Conservation (phyloP, 2,113 vertebrate genomes). For the Grallaria varia region DNA sequence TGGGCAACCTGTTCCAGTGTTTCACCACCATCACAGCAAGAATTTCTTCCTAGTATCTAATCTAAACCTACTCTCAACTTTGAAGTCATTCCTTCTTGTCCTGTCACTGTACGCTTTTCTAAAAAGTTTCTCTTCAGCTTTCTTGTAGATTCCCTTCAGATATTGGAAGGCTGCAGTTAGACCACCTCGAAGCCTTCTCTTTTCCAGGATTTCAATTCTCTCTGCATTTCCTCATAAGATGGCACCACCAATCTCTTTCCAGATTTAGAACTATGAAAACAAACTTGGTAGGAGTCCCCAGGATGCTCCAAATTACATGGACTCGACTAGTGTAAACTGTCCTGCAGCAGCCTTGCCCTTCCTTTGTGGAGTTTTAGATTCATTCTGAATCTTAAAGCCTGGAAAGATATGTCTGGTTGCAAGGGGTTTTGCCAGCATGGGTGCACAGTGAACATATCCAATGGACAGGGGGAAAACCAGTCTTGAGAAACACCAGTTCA, state of each 20-base stretch:
- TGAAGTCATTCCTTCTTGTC: neutral
- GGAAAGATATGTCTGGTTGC: neutral
- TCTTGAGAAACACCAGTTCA: neutral
- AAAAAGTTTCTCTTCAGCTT: neutral
- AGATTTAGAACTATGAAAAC: neutral
- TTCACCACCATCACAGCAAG: neutral
- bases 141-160: fast-evolving
- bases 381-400: neutral
- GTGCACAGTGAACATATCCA: neutral
- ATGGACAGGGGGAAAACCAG: neutral
- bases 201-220: neutral
- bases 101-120: neutral
- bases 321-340: neutral
- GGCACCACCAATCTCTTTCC: neutral
- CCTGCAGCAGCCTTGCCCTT: neutral
- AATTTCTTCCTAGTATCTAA: neutral
- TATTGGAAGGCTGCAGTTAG: neutral
- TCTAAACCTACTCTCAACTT: neutral
- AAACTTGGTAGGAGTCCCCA: neutral
- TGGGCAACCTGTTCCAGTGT: neutral
- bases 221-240: neutral
- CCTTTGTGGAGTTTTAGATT: neutral
- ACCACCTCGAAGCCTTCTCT: neutral
- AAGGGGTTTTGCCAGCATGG: neutral
- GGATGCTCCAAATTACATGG: neutral